These are phyloP conservation scores for Hestina assimilis DNA, from an alignment of 1,140 invertebrate genomes.

Conservation along the genomic window DNA sequence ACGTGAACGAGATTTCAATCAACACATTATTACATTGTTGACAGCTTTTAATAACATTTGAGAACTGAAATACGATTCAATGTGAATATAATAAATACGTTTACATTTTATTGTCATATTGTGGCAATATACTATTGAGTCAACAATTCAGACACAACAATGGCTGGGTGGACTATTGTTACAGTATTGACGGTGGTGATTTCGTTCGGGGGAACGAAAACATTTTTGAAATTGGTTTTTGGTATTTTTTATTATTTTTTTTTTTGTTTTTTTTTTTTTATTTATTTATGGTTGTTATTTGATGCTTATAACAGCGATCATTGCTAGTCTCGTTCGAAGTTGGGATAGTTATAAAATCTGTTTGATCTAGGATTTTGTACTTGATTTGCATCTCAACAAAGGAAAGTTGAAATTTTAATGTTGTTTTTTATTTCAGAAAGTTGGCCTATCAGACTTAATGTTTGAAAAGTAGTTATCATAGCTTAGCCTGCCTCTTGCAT, in stretches of 20 bases:
- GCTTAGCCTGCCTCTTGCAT: no score
- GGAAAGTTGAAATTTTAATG: no score
- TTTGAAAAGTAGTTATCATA: no score
- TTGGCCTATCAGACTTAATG: no score
- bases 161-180: conserved; percentile 9
- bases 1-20: background rate
- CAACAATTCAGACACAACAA: conserved; percentile 17
- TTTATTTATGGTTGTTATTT: no score
- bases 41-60: conserved; percentile 4
- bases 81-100: conserved; percentile 24
- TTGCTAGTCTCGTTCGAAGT: no score
- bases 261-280: background rate
- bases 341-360: no score
- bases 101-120: conserved; percentile 33
- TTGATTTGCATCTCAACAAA: no score
- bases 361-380: no score
- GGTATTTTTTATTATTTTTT: background rate
- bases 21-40: background rate
- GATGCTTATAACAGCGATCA: no score
- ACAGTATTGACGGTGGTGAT: conserved; percentile 8
- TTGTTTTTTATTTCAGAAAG: no score
- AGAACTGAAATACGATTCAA: conserved; percentile 3
- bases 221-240: background rate
- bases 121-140: conserved; percentile 31
- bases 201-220: background rate